These are phyloP conservation scores for Lysandra bellargus DNA, from an alignment of 2,888 invertebrate genomes.

Conservation along the genomic window DNA sequence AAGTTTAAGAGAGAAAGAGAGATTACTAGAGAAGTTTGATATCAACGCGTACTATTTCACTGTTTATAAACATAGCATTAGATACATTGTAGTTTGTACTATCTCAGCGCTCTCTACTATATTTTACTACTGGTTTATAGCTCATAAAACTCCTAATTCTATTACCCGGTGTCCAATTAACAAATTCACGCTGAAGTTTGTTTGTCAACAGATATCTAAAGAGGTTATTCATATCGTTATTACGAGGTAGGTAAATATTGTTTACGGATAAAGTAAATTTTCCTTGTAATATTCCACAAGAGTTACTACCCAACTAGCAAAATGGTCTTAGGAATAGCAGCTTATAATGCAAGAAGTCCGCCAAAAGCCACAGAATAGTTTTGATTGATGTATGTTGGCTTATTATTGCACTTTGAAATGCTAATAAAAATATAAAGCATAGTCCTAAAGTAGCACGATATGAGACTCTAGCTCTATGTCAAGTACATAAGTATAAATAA, in stretches of 20 bases:
- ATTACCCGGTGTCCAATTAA: not conserved
- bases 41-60: not conserved
- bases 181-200: constrained; percentile 25
- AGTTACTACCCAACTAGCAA: too few relatives aligned
- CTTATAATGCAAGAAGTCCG: too few relatives aligned
- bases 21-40: not conserved
- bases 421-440: too few relatives aligned
- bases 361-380: too few relatives aligned
- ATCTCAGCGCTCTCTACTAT: not conserved
- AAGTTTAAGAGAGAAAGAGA: not conserved
- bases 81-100: not conserved
- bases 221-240: constrained; percentile 27
- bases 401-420: too few relatives aligned
- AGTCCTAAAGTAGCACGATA: too few relatives aligned
- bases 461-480: too few relatives aligned
- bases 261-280: not conserved
- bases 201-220: constrained; percentile 34
- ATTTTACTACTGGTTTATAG: constrained; percentile 7
- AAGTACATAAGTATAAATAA: too few relatives aligned
- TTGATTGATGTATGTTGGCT: too few relatives aligned
- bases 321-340: too few relatives aligned
- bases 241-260: not conserved
- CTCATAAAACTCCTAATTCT: constrained; percentile 7
- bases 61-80: not conserved
- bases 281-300: not conserved